phyloP scores from a whole-genome alignment of 2,113 vertebrate genomes.

The Alligator mississippiensis region DNA sequence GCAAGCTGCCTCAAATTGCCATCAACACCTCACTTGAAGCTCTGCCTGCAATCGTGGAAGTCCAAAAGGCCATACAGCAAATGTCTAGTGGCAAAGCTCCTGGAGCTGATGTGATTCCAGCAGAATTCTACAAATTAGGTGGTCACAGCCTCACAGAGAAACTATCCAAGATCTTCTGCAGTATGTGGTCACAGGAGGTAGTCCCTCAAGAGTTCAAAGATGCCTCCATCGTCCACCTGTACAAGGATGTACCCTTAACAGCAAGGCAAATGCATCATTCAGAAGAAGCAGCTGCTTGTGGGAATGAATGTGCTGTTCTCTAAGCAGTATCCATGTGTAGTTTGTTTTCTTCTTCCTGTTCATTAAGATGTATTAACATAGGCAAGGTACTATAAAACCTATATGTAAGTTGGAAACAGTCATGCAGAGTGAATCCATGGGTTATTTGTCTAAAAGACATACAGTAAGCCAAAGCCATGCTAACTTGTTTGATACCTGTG shows the following conservation, averaged over 20 bases:
- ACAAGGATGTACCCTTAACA: not conserved
- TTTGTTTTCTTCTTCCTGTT: not conserved
- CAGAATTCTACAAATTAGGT: no score
- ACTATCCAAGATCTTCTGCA: no score
- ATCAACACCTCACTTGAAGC: no score
- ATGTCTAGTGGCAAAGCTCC: no score
- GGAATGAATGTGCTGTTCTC: not conserved
- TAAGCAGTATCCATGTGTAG: not conserved
- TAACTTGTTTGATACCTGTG: not conserved
- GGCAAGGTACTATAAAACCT: not conserved
- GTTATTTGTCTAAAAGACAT: not conserved
- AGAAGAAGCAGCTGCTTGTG: not conserved
- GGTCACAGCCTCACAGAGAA: no score
- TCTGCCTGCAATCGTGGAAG: no score
- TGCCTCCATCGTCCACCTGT: no score
- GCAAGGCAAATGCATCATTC: not conserved
- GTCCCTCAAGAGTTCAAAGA: no score
- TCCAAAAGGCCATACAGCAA: no score
- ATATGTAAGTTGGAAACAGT: not conserved
- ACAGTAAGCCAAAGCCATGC: not conserved
- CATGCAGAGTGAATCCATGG: not conserved
- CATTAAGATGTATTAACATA: not conserved
- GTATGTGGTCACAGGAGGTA: no score
- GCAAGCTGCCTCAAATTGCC: no score
- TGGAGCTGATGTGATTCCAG: no score